phyloP scores from a whole-genome alignment of 2,797 vertebrate genomes.

The Chrosomus eos region DNA sequence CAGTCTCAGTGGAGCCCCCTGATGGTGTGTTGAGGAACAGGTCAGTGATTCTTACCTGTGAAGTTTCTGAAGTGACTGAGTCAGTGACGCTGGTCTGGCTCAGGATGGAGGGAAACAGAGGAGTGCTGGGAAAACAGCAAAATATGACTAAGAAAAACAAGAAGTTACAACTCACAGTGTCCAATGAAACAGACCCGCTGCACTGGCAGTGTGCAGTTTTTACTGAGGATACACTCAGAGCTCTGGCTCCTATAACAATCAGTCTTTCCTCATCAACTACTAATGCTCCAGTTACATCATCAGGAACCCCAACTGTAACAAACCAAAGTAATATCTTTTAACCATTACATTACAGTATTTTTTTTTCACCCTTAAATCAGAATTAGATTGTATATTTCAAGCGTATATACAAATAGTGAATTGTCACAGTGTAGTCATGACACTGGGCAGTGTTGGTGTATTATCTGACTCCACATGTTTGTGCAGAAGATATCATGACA shows the following conservation, averaged over 20 bases:
- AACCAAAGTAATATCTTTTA: background rate
- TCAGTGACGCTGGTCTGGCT: conserved; percentile 57
- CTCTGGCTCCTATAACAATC: conserved; percentile 32
- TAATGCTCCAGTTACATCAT: too few relatives aligned
- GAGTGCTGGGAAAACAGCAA: conserved; percentile 36
- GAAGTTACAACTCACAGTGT: conserved; percentile 13
- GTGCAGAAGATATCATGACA: background rate
- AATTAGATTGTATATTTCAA: background rate
- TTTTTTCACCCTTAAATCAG: background rate
- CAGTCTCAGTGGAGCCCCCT: conserved; percentile 49
- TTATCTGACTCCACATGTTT: background rate
- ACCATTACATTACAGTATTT: background rate
- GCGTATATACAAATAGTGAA: background rate
- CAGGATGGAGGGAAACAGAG: conserved; percentile 46
- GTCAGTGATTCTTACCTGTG: conserved; percentile 48
- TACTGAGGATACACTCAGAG: conserved; percentile 41
- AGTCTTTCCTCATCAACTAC: background rate
- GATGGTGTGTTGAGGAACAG: conserved; percentile 25
- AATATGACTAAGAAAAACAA: conserved; percentile 19
- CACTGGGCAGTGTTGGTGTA: background rate
- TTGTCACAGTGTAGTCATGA: background rate
- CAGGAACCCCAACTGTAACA: background rate
- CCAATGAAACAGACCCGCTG: conserved; percentile 12
- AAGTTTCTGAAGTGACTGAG: conserved; percentile 46
- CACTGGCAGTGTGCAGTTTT: conserved; percentile 58